Conservation (phyloP, 2,888 invertebrate species). For the Drosophila neutralis region DNA sequence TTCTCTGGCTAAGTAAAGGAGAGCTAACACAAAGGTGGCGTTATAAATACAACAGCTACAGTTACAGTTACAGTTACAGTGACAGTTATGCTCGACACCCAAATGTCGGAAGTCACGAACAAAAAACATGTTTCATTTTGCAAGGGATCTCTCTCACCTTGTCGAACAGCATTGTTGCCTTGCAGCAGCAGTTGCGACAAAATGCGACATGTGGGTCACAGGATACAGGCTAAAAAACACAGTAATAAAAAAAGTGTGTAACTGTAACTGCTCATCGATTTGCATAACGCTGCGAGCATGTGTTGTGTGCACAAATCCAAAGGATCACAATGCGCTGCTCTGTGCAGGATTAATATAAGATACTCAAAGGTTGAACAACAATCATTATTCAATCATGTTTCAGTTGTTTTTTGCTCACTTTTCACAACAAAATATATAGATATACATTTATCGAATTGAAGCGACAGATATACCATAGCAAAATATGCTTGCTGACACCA, state of each 20-base stretch:
- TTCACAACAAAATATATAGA: slow-evolving; percentile 29
- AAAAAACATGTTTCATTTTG: slow-evolving; percentile 32
- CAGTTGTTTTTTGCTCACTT: slow-evolving; percentile 14
- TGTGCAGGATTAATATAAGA: neutral
- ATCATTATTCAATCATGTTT: slow-evolving; percentile 23
- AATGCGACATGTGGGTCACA: slow-evolving; percentile 31
- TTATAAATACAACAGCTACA: neutral
- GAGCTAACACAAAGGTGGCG: neutral
- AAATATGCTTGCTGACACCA: neutral
- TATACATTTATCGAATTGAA: neutral
- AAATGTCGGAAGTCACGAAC: slow-evolving; percentile 60
- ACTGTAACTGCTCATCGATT: slow-evolving; percentile 12
- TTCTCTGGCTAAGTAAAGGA: neutral
- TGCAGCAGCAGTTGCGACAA: slow-evolving; percentile 34
- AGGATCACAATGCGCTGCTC: slow-evolving; percentile 12
- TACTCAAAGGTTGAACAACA: neutral
- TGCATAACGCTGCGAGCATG: slow-evolving; percentile 22
- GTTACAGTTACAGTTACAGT: slow-evolving; percentile 6
- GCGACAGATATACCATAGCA: neutral
- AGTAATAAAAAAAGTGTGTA: too few species aligned
- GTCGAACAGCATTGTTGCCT: slow-evolving; percentile 16
- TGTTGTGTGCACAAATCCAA: slow-evolving; percentile 18
- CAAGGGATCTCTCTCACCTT: neutral
- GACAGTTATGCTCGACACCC: slow-evolving; percentile 2
- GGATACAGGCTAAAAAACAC: neutral